These are phyloP conservation scores for Eilema sororculum DNA, from an alignment of 2,888 invertebrate species.

Conservation along the genomic window DNA sequence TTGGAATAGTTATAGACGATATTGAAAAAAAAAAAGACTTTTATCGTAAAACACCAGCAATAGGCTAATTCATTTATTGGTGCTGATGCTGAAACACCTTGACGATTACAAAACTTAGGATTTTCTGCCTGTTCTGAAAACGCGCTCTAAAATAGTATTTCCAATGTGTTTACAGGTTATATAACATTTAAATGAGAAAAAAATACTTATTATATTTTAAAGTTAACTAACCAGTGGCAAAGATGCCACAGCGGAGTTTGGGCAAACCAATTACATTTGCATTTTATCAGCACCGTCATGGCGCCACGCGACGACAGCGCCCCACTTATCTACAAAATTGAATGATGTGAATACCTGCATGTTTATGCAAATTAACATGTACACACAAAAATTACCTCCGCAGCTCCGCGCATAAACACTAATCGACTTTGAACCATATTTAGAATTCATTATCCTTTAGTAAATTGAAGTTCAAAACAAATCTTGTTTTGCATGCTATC, in stretches of 20 bases:
- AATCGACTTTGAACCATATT: constrained; percentile 23
- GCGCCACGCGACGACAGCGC: constrained; percentile 35
- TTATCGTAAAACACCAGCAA: too few species aligned
- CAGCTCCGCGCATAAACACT: constrained; percentile 25
- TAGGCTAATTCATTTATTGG: too few species aligned
- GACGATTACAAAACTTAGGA: too few species aligned
- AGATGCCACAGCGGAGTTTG: background rate
- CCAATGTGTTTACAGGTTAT: too few species aligned
- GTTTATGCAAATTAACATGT: constrained; percentile 36
- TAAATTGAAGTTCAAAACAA: constrained; percentile 16
- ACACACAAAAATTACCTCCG: constrained; percentile 21
- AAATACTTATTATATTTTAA: too few species aligned
- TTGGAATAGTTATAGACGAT: too few species aligned
- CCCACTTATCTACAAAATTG: constrained; percentile 21
- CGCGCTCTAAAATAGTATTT: too few species aligned
- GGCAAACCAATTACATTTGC: constrained; percentile 37
- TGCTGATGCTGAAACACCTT: too few species aligned
- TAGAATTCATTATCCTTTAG: constrained; percentile 25
- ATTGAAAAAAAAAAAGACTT: too few species aligned
- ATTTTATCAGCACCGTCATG: constrained; percentile 46
- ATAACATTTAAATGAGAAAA: too few species aligned
- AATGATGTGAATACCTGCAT: constrained; percentile 7
- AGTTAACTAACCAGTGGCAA: background rate
- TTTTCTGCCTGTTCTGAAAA: too few species aligned
- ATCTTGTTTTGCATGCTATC: constrained; percentile 14